These are phyloP conservation scores for Elegia similella DNA, from an alignment of 2,888 invertebrate species.

Conservation along the genomic window DNA sequence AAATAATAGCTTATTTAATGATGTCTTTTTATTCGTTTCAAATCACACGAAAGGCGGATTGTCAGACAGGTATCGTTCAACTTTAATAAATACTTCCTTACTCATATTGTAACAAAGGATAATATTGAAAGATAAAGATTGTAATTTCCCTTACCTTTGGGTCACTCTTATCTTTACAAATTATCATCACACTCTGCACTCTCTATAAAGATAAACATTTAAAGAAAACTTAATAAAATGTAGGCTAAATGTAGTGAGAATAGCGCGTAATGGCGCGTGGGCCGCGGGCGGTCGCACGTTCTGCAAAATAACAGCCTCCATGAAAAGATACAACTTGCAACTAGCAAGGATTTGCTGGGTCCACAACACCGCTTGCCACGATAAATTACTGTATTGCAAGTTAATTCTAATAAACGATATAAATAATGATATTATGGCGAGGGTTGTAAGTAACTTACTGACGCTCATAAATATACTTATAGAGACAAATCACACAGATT, in stretches of 20 bases:
- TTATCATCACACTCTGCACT: background rate
- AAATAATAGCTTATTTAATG: no score
- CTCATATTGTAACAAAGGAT: no score
- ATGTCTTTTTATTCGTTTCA: no score
- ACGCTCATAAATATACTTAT: background rate
- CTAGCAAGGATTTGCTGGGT: conserved; percentile 3
- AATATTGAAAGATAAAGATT: no score
- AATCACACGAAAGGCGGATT: no score
- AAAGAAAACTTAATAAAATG: conserved; percentile 10
- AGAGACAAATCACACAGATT: no score
- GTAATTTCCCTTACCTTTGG: no score
- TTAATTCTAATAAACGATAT: conserved; percentile 10
- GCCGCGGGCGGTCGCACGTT: conserved; percentile 53
- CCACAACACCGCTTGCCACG: conserved; percentile 4
- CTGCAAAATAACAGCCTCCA: conserved; percentile 51
- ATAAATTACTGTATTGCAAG: conserved; percentile 10
- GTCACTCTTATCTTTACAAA: background rate
- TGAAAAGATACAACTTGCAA: conserved; percentile 30
- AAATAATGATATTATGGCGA: background rate
- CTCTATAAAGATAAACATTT: background rate
- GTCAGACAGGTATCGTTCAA: no score
- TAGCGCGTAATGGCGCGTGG: conserved; percentile 36
- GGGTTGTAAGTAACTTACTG: background rate
- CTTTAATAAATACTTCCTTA: no score
- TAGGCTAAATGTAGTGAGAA: conserved; percentile 42